Evolutionary conservation across 2,797 vertebrate genomes (phyloP), one percentile per base, ranked within the genome.

Genomic region (Coregonus suidteri): DNA sequence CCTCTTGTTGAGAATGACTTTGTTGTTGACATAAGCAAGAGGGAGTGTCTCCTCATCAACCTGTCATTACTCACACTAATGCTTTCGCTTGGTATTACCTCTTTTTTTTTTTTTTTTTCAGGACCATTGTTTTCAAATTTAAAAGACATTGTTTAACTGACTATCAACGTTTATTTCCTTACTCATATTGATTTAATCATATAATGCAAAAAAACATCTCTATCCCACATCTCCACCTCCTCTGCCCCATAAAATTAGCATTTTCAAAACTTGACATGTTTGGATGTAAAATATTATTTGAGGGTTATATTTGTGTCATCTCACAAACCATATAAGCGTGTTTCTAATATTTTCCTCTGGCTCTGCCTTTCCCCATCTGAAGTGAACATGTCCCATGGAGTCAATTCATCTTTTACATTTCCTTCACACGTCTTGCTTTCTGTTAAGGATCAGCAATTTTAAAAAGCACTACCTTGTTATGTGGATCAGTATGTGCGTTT

Each of bases 391-490:
- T 84, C 85, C 78, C 83, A 79, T 82, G 80, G 80, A 83, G 80
- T 83, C 82, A 79, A 87, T 86, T 81, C 84, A 85, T 86, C 83
- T 80, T 80, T 80, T 79, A 82, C 80, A 82, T 82, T 82, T 78
- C 82, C 83, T 3, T 47, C 6, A 18, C 71, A 78, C 80, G 82
- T 84, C 82, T 73, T 83, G 83, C 84, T 81, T 82, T 85, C 83
- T 85, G 85, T 84, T 86, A 66, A 62, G 85, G 85, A 84, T 86
- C 87, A 85, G 85, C 85, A 85, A 78, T 86, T 88, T 82, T 86
- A 81, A 83, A 78, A 86, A 78, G 85, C 83, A 83, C 77, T 84
- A 77, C 82, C 83, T 85, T 70, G 85, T 88, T 81, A 82, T 78
- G 79, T 79, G 82, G 70, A 79, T 83, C 85, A 85, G 84, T 79